These are phyloP conservation scores for Xestia rhomboidea DNA, from an alignment of 2,888 invertebrate genomes.

Conservation along the genomic window DNA sequence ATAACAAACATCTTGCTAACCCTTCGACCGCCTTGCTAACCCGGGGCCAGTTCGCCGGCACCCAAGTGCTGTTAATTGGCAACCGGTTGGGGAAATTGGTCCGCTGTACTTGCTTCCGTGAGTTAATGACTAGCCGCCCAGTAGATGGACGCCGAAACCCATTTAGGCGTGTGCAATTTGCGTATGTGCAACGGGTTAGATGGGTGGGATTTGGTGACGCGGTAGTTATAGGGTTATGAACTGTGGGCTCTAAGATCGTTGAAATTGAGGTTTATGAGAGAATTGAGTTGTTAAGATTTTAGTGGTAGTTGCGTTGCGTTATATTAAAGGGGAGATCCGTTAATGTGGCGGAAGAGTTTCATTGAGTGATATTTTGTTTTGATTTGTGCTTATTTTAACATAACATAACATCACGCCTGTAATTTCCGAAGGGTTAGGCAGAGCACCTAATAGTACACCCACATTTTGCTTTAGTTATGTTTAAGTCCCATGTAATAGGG, in stretches of 20 bases:
- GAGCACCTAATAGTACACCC: no score
- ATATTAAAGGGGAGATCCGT: constrained; percentile 13
- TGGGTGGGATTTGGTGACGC: constrained; percentile 79
- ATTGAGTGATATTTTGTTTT: constrained; percentile 29
- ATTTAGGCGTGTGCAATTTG: constrained; percentile 89
- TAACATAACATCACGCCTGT: background rate
- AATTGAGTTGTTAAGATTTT: constrained; percentile 45
- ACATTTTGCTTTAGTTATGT: no score
- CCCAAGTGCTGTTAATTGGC: constrained; percentile 89
- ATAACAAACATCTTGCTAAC: constrained; percentile 89
- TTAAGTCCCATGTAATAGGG: background rate
- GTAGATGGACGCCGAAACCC: constrained; percentile 89
- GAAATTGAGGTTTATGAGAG: constrained; percentile 41
- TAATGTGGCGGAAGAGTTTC: constrained; percentile 11
- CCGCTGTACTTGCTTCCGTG: constrained; percentile 89
- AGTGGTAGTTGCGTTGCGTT: constrained; percentile 35
- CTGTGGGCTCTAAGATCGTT: constrained; percentile 60
- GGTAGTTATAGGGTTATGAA: constrained; percentile 70
- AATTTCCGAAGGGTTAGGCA: background rate
- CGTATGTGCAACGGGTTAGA: constrained; percentile 83
- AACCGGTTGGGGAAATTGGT: constrained; percentile 88
- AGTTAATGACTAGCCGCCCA: constrained; percentile 89
- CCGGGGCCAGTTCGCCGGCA: constrained; percentile 75
- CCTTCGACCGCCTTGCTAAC: constrained; percentile 80
- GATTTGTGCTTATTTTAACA: constrained; percentile 7